These are phyloP conservation scores for Pedicia rivosa DNA, from an alignment of 2,888 invertebrate species.

Conservation along the genomic window DNA sequence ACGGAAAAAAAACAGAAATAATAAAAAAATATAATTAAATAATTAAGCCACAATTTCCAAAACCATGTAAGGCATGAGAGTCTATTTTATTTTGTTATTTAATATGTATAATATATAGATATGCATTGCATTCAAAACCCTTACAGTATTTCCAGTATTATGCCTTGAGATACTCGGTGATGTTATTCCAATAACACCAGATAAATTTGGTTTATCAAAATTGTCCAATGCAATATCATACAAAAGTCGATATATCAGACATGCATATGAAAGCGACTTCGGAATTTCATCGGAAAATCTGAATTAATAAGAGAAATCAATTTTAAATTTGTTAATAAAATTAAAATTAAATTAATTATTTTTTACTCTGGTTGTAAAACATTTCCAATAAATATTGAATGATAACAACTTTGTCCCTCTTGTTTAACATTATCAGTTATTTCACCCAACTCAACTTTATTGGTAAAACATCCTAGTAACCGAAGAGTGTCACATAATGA, in stretches of 20 bases:
- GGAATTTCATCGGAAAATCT: constrained; percentile 62
- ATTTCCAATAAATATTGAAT: constrained; percentile 61
- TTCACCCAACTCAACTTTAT: constrained; percentile 33
- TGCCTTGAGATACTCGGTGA: constrained; percentile 47
- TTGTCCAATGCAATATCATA: constrained; percentile 93
- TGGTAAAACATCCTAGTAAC: constrained; percentile 76
- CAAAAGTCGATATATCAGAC: constrained; percentile 69
- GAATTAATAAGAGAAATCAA: constrained; percentile 14
- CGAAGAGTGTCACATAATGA: constrained; percentile 87
- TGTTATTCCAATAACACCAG: constrained; percentile 46
- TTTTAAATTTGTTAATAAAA: constrained; percentile 1
- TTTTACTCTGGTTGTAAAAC: constrained; percentile 37
- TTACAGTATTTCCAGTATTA: constrained; percentile 39
- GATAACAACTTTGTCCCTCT: constrained; percentile 35
- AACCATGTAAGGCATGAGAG: no score
- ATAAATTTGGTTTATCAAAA: constrained; percentile 74
- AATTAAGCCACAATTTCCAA: no score
- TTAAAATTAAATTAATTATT: constrained; percentile 5
- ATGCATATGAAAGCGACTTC: constrained; percentile 62
- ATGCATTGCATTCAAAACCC: constrained; percentile 30
- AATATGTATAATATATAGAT: background rate
- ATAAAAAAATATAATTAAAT: background rate
- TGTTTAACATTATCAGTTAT: constrained; percentile 24
- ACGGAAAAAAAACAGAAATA: no score
- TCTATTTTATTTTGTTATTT: constrained; percentile 23